Percentiles rank a stretch among this genome's conserved stretches.
Conservation (phyloP, 2,797 vertebrate species). For the Epinephelus coioides region DNA sequence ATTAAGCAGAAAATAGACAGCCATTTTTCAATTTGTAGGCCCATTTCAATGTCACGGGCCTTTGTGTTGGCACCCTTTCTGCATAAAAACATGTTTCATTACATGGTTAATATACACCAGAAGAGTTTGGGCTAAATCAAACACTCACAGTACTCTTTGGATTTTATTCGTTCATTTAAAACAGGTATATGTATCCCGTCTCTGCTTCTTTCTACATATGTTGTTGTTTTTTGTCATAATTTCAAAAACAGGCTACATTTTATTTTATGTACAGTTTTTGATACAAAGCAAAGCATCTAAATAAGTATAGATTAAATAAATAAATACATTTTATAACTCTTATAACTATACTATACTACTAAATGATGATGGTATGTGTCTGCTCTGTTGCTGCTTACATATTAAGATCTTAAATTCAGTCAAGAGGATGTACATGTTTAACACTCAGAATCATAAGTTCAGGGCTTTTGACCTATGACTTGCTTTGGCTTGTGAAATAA, state of each 20-base stretch:
- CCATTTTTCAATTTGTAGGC: background rate
- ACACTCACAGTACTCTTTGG: background rate
- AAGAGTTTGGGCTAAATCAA: background rate
- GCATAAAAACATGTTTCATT: background rate
- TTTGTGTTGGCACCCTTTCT: no score
- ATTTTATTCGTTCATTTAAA: background rate
- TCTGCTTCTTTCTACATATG: background rate
- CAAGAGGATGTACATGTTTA: background rate
- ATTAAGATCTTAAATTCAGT: background rate
- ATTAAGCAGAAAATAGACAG: background rate
- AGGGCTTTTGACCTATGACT: background rate
- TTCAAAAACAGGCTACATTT: background rate
- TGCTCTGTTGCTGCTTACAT: background rate
- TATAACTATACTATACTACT: background rate
- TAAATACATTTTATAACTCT: no score
- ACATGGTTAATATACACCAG: background rate
- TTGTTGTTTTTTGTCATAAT: no score
- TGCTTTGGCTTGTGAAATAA: background rate
- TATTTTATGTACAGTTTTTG: background rate
- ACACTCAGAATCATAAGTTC: background rate
- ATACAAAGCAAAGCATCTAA: background rate
- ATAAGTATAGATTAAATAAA: background rate
- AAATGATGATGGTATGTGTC: no score
- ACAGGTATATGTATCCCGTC: background rate
- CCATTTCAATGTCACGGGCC: no score